Evolutionary conservation across 2,797 vertebrate species (phyloP).

Genomic region (Sebastes itinus): DNA sequence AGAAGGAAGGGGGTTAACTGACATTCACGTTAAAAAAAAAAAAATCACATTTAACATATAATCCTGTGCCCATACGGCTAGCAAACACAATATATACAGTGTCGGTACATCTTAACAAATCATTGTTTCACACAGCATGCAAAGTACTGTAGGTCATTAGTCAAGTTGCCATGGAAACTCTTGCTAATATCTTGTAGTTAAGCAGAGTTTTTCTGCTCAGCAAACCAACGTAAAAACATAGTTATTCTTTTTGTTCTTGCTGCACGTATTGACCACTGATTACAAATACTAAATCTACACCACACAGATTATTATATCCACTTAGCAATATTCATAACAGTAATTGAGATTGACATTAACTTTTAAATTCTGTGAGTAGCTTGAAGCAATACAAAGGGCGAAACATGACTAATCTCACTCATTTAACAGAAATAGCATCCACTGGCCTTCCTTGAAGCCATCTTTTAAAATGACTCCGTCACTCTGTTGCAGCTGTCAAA

Average conservation of each 20-base stretch:
- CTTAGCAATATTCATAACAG: not conserved
- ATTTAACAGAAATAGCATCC: not conserved
- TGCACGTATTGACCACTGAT: not conserved
- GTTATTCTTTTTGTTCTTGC: not conserved
- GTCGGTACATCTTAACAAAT: not conserved
- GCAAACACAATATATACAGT: not conserved
- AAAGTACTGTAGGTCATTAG: not conserved
- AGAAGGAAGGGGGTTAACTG: constrained; percentile 65
- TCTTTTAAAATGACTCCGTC: not conserved
- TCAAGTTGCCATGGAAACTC: not conserved
- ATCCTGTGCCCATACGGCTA: not conserved
- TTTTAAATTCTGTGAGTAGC: not conserved
- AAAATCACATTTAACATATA: not conserved
- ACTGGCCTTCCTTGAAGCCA: not conserved
- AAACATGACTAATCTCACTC: not conserved
- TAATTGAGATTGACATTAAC: not conserved
- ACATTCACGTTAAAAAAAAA: constrained; percentile 47
- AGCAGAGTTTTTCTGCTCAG: not conserved
- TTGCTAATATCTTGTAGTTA: not conserved
- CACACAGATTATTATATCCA: not conserved
- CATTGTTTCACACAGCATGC: not conserved
- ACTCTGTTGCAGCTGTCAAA: not conserved
- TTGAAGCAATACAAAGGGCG: not conserved
- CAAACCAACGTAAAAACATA: not conserved
- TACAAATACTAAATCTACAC: not conserved